A percentile compares a stretch with the other conserved stretches of the same genome.
Evolutionary conservation across 2,797 vertebrate species (phyloP).

Genomic region (Aselliscus stoliczkanus): DNA sequence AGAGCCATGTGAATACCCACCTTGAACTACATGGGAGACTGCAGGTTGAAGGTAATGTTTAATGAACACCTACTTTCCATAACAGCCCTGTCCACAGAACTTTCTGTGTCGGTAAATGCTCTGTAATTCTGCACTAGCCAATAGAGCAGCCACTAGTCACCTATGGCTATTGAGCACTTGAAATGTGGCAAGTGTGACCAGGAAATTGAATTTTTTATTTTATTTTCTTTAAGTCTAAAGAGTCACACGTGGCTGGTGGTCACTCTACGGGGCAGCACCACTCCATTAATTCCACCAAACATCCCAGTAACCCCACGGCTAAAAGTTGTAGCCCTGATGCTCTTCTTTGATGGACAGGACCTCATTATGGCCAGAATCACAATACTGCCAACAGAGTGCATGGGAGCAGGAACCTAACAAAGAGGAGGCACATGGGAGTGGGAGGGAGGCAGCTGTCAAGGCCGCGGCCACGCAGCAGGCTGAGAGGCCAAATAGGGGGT

Average conservation of each 20-base stretch:
- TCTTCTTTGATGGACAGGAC: neutral
- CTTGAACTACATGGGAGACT: neutral
- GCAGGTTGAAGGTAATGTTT: neutral
- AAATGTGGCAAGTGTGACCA: neutral
- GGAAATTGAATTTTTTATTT: neutral
- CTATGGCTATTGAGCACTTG: neutral
- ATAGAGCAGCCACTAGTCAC: neutral
- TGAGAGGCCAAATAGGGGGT: neutral
- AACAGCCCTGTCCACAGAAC: neutral
- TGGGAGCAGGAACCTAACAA: rapidly evolving
- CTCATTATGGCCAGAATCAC: neutral
- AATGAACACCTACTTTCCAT: neutral
- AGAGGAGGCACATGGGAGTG: too few species aligned
- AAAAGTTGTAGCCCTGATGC: neutral
- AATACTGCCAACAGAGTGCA: neutral
- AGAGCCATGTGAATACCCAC: neutral
- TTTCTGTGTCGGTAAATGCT: neutral
- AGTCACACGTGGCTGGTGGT: neutral
- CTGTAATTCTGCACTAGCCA: neutral
- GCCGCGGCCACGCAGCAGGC: too few species aligned
- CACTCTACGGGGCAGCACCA: neutral
- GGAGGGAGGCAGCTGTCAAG: neutral
- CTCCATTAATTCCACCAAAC: neutral
- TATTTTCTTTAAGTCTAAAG: too few species aligned
- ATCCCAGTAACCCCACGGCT: neutral